These are phyloP conservation scores for Calliopsis andreniformis DNA, from an alignment of 1,140 invertebrate species.

Conservation along the genomic window DNA sequence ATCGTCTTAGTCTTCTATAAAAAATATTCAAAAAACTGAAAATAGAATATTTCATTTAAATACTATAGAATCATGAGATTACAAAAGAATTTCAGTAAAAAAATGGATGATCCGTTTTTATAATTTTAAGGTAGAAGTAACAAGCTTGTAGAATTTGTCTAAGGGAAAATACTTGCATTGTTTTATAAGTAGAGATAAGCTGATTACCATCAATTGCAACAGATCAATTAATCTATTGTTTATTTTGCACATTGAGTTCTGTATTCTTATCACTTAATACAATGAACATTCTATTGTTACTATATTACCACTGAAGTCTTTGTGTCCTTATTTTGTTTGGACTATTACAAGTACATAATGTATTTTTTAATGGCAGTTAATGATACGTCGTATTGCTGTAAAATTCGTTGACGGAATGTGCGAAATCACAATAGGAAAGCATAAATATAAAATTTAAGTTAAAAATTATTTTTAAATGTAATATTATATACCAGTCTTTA, in stretches of 20 bases:
- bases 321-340: conserved; percentile 18
- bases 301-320: conserved; percentile 27
- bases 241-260: conserved; percentile 17
- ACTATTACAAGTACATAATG: not conserved
- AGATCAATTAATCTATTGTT: conserved; percentile 23
- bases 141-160: conserved; percentile 11
- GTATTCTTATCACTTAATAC: conserved; percentile 17
- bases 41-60: not conserved
- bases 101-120: conserved; percentile 37
- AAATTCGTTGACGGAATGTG: conserved; percentile 43
- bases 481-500: conserved; percentile 19
- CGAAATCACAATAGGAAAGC: conserved; percentile 32
- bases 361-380: conserved; percentile 23
- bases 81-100: not conserved
- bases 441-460: conserved; percentile 12
- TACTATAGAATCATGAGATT: not conserved
- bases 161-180: not conserved
- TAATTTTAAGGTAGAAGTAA: conserved; percentile 25
- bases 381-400: conserved; percentile 25
- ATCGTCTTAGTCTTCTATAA: not conserved
- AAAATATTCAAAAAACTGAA: not conserved
- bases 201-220: conserved; percentile 19
- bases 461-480: not conserved
- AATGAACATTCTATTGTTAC: conserved; percentile 19
- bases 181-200: not conserved